These are phyloP conservation scores for Charanyca ferruginea DNA, from an alignment of 2,888 invertebrate species.

Conservation along the genomic window DNA sequence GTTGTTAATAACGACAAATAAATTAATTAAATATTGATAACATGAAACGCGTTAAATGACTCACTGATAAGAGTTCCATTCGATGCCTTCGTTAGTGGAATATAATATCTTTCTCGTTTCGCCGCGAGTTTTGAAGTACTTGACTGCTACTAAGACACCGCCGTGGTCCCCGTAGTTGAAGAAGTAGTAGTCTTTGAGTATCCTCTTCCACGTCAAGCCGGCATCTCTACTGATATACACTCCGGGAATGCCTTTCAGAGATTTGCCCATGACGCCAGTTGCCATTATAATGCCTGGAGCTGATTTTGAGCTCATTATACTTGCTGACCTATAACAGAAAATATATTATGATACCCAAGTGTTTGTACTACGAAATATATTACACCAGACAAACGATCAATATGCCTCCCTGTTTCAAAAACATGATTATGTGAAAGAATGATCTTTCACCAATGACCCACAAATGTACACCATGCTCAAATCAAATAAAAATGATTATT, in stretches of 20 bases:
- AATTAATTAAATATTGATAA: slow-evolving; percentile 52
- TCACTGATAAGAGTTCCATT: slow-evolving; percentile 93
- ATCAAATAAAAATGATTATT: slow-evolving; percentile 11
- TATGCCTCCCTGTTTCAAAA: slow-evolving; percentile 7
- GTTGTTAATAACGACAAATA: slow-evolving; percentile 49
- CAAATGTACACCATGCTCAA: slow-evolving; percentile 43
- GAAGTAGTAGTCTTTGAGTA: slow-evolving; percentile 95
- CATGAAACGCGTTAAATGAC: slow-evolving; percentile 65
- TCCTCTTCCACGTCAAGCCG: slow-evolving; percentile 93
- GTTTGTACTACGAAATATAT: slow-evolving; percentile 1
- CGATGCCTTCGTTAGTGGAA: slow-evolving; percentile 96
- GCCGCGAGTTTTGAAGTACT: slow-evolving; percentile 94
- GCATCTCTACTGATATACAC: slow-evolving; percentile 85
- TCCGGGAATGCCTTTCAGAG: slow-evolving; percentile 95
- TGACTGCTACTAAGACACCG: slow-evolving; percentile 96
- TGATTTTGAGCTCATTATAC: slow-evolving; percentile 96
- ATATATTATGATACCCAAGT: slow-evolving; percentile 29
- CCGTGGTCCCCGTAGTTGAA: slow-evolving; percentile 98
- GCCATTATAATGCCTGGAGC: slow-evolving; percentile 97
- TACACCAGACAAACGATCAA: slow-evolving; percentile 26
- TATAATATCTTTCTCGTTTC: slow-evolving; percentile 95
- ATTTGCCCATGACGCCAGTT: slow-evolving; percentile 94
- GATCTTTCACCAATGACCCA: slow-evolving; percentile 20
- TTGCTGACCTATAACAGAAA: slow-evolving; percentile 91
- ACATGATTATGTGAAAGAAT: slow-evolving; percentile 22